These are phyloP conservation scores for Tenebrio molitor DNA, from an alignment of 1,140 invertebrate genomes.

Conservation along the genomic window DNA sequence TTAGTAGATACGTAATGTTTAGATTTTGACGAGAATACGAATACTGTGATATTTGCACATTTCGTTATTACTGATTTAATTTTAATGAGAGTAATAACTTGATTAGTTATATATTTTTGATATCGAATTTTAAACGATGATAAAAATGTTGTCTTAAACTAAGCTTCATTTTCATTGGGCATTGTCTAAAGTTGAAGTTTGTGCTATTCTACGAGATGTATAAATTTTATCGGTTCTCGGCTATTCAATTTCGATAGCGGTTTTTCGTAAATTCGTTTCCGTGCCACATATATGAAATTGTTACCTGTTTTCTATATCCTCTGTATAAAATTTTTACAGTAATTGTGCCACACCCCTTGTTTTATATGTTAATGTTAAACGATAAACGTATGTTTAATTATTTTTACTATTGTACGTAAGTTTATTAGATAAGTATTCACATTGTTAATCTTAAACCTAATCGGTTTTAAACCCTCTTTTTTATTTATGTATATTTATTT, in stretches of 20 bases:
- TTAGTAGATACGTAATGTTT: slow-evolving; percentile 35
- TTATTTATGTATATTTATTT: slow-evolving; percentile 59
- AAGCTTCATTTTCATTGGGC: slow-evolving; percentile 54
- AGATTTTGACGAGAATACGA: slow-evolving; percentile 51
- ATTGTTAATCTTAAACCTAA: slow-evolving; percentile 54
- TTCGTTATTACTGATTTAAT: slow-evolving; percentile 54
- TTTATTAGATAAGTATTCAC: slow-evolving; percentile 46
- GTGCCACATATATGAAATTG: slow-evolving; percentile 51
- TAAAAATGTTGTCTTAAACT: slow-evolving; percentile 48
- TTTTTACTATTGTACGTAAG: slow-evolving; percentile 50
- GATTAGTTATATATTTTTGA: slow-evolving; percentile 58
- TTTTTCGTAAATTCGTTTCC: slow-evolving; percentile 31
- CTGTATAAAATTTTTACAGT: slow-evolving; percentile 50
- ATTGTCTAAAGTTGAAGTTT: slow-evolving; percentile 39
- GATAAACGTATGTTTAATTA: slow-evolving; percentile 52
- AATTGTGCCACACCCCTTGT: slow-evolving; percentile 54
- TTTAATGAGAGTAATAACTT: slow-evolving; percentile 53
- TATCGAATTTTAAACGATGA: slow-evolving; percentile 52
- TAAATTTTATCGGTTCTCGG: slow-evolving; percentile 5
- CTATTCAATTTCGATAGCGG: no score
- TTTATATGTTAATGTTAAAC: slow-evolving; percentile 56
- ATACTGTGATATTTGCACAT: slow-evolving; percentile 61
- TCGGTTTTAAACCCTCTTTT: slow-evolving; percentile 54
- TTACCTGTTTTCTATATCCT: slow-evolving; percentile 54
- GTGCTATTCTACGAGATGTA: slow-evolving; percentile 5